Conservation (phyloP, 2,113 vertebrate genomes). For the Tetraodon nigroviridis region DNA sequence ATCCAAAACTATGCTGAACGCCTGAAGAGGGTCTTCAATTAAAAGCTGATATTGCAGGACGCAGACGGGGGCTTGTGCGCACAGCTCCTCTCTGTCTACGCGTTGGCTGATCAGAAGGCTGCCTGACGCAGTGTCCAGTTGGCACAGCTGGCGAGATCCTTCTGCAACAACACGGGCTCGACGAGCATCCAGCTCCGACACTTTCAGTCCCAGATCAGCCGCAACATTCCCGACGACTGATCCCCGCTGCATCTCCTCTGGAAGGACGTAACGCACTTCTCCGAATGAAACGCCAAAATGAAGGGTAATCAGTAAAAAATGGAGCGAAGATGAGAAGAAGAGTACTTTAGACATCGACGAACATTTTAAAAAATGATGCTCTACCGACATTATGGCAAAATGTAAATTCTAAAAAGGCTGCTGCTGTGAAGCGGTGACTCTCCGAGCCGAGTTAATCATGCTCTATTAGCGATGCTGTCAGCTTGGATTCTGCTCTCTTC, state of each 20-base stretch:
- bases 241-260: conserved; percentile 67
- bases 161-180: conserved; percentile 66
- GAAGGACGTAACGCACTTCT: conserved; percentile 66
- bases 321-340: conserved; percentile 14
- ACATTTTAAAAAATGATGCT: conserved; percentile 12
- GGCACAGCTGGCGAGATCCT: conserved; percentile 61
- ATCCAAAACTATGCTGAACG: conserved; percentile 66
- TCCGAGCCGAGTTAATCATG: conserved; percentile 54
- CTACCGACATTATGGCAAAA: conserved; percentile 26
- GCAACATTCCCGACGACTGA: conserved; percentile 69
- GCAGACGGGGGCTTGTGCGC: conserved; percentile 54
- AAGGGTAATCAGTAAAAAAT: conserved; percentile 33
- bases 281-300: conserved; percentile 41
- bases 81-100: conserved; percentile 73
- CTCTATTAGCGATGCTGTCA: conserved; percentile 58
- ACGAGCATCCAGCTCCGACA: conserved; percentile 51
- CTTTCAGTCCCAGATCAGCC: conserved; percentile 60
- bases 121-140: conserved; percentile 64
- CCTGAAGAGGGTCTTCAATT: conserved; percentile 67
- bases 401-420: conserved; percentile 19
- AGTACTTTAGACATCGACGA: not conserved
- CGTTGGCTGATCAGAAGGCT: conserved; percentile 68
- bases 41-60: conserved; percentile 68
- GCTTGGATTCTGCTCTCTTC: conserved; percentile 51
- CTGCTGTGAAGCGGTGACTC: conserved; percentile 30